Conservation (phyloP, 2,888 invertebrate genomes). For the Norana najaformis region DNA sequence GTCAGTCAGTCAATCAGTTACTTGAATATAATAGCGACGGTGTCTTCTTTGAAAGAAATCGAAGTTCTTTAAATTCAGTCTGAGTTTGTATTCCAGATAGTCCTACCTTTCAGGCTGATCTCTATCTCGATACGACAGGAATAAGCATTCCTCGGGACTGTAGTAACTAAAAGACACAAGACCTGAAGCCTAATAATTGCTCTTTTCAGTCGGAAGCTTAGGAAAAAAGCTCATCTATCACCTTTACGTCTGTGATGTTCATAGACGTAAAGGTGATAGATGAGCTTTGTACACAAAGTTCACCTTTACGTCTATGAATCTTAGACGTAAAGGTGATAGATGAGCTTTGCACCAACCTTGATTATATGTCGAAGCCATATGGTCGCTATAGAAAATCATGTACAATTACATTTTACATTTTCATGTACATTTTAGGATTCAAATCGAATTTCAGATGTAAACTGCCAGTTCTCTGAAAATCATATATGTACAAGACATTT, state of each 20-base stretch:
- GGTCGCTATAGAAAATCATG: too few species aligned
- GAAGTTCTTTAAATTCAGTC: too few species aligned
- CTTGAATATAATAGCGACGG: background rate
- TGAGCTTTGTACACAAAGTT: too few species aligned
- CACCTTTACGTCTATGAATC: too few species aligned
- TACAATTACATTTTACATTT: too few species aligned
- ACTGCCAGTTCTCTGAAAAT: background rate
- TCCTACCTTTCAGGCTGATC: slow-evolving; percentile 26
- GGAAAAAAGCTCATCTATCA: background rate
- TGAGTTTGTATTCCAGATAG: background rate
- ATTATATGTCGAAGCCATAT: too few species aligned
- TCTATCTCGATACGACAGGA: slow-evolving; percentile 32
- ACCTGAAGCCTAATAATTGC: background rate
- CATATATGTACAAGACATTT: too few species aligned
- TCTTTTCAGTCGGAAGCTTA: background rate
- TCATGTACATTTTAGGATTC: too few species aligned
- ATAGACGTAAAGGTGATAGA: too few species aligned
- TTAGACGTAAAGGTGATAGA: too few species aligned
- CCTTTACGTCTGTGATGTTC: too few species aligned
- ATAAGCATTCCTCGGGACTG: slow-evolving; percentile 45
- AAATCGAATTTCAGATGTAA: background rate
- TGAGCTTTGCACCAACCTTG: too few species aligned
- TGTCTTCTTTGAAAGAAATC: background rate
- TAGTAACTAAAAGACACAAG: slow-evolving; percentile 37
- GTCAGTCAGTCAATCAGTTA: background rate